These are phyloP conservation scores for Gephyroberyx darwinii DNA, from an alignment of 2,797 vertebrate species.

Conservation along the genomic window DNA sequence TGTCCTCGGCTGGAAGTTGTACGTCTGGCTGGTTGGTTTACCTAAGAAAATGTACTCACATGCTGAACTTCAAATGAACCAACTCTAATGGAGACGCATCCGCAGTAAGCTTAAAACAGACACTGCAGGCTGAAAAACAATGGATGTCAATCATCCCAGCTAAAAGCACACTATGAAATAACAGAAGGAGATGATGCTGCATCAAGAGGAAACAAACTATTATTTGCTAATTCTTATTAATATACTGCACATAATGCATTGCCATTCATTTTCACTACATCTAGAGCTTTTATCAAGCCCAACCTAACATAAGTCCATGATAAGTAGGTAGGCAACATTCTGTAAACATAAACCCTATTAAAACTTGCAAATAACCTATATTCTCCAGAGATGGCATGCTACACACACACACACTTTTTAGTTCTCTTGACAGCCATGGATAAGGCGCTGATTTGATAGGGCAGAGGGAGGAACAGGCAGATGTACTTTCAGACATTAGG, in stretches of 20 bases:
- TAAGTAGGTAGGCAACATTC: conserved; percentile 47
- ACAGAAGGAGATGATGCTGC: conserved; percentile 4
- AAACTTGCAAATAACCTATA: conserved; percentile 60
- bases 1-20: conserved; percentile 53
- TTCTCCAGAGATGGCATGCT: conserved; percentile 40
- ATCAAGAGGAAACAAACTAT: conserved; percentile 1
- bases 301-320: no score
- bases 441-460: not conserved
- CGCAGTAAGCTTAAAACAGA: conserved; percentile 39
- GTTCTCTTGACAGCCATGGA: no score
- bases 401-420: conserved; percentile 17
- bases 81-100: conserved; percentile 52
- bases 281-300: no score
- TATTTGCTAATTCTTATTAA: conserved; percentile 13
- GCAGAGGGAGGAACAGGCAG: not conserved
- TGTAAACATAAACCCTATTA: conserved; percentile 68
- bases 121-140: conserved; percentile 44
- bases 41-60: conserved; percentile 57
- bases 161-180: conserved; percentile 18
- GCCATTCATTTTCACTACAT: conserved; percentile 25
- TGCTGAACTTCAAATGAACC: conserved; percentile 72
- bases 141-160: conserved; percentile 55
- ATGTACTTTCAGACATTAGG: not conserved
- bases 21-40: conserved; percentile 67
- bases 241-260: conserved; percentile 12